Percentiles rank a stretch among this genome's conserved stretches.
Conservation (phyloP, 1,140 invertebrate genomes). For the Nomia melanderi region DNA sequence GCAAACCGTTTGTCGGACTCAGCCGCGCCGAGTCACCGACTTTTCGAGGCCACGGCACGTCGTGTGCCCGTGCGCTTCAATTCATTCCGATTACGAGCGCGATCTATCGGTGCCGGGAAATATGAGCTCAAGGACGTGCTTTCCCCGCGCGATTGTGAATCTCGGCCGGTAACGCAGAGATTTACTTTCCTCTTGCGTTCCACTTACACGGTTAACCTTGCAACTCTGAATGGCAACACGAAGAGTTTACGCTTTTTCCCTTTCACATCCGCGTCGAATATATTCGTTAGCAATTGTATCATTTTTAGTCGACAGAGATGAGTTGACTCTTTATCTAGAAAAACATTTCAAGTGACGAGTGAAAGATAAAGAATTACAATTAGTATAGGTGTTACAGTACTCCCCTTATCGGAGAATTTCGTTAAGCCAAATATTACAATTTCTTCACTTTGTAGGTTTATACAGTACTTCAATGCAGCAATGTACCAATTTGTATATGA, state of each 20-base stretch:
- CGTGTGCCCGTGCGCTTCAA: conserved; percentile 40
- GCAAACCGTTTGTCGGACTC: conserved; percentile 70
- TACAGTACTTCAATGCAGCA: no score
- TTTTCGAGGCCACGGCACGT: conserved; percentile 77
- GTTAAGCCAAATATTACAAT: no score
- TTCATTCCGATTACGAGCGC: conserved; percentile 74
- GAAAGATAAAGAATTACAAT: no score
- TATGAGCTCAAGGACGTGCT: conserved; percentile 78
- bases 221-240: conserved; percentile 13
- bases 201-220: conserved; percentile 36
- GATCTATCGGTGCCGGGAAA: conserved; percentile 79
- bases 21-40: conserved; percentile 77
- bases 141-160: conserved; percentile 65
- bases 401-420: no score
- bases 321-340: no score
- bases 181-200: conserved; percentile 40
- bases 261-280: conserved; percentile 22
- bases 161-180: conserved; percentile 73
- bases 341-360: no score
- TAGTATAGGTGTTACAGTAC: no score
- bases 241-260: conserved; percentile 27
- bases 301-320: neutral
- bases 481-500: no score
- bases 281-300: neutral
- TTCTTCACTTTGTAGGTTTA: no score